Percentiles rank a stretch among this genome's conserved stretches.
Evolutionary conservation across 2,888 invertebrate species (phyloP).

Genomic region (Chaetogeoica ovagalla): DNA sequence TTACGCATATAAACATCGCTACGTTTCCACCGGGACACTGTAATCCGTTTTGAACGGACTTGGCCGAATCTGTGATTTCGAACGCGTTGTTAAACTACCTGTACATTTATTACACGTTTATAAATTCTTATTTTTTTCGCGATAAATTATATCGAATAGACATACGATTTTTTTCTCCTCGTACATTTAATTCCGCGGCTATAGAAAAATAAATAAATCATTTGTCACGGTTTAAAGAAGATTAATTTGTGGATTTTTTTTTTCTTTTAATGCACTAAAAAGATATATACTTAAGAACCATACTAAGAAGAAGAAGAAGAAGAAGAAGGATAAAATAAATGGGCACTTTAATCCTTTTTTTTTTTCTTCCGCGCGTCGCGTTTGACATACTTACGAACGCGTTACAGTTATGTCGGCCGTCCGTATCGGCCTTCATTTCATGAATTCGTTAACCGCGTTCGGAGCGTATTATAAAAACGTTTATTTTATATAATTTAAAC

Average conservation of each 20-base stretch:
- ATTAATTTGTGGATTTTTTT: neutral
- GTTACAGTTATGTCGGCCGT: constrained; percentile 37
- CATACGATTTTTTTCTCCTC: neutral
- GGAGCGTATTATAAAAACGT: neutral
- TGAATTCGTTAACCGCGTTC: constrained; percentile 43
- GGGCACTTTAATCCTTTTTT: constrained; percentile 36
- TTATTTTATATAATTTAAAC: neutral
- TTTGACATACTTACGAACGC: constrained; percentile 45
- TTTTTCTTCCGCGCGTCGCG: constrained; percentile 49
- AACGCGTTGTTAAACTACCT: no score
- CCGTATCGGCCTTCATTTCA: constrained; percentile 29
- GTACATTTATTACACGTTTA: neutral
- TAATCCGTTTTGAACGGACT: no score
- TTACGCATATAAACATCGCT: no score
- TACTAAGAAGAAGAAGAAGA: neutral
- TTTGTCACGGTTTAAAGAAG: constrained; percentile 25
- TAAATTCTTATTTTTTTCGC: neutral
- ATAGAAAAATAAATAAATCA: neutral
- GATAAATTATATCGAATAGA: neutral
- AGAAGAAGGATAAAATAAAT: neutral
- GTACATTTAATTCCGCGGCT: no score
- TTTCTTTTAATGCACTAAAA: neutral
- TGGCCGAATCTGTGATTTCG: no score
- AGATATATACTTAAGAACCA: neutral
- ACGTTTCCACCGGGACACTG: no score